Percentiles rank a stretch among this genome's conserved stretches.
Evolutionary conservation across 2,888 invertebrate genomes (phyloP).

Genomic region (Thecocarcelia acutangulata): DNA sequence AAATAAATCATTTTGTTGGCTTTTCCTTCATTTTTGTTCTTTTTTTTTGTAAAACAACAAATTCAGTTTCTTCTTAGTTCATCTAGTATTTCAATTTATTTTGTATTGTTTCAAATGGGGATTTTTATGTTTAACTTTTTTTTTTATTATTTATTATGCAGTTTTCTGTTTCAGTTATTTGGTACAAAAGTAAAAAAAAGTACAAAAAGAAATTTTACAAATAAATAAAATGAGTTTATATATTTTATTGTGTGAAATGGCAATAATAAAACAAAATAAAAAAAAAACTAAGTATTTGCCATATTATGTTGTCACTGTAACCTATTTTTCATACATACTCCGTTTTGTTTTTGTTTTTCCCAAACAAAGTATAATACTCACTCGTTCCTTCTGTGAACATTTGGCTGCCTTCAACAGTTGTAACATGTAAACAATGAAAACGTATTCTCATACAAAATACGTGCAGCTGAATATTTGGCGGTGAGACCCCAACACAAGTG

Average conservation of each 20-base stretch:
- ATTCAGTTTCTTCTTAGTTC: conserved; percentile 33
- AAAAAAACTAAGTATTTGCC: conserved; percentile 27
- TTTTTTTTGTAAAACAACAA: conserved; percentile 3
- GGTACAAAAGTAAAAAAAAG: conserved; percentile 5
- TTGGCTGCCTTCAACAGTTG: conserved; percentile 41
- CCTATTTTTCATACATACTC: conserved; percentile 45
- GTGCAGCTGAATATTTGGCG: not conserved
- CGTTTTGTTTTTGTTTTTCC: not conserved
- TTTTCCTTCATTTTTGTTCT: not conserved
- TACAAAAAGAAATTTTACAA: not conserved
- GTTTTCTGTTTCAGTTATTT: conserved; percentile 18
- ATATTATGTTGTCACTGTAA: conserved; percentile 66
- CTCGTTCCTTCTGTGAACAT: conserved; percentile 14
- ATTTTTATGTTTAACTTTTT: conserved; percentile 26
- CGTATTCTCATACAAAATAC: not conserved
- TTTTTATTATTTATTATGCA: not conserved
- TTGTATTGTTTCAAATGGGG: conserved; percentile 49
- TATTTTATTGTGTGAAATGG: conserved; percentile 13
- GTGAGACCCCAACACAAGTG: not conserved
- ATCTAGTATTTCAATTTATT: conserved; percentile 47
- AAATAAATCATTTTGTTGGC: conserved; percentile 10
- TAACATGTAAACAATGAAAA: conserved; percentile 39
- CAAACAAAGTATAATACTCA: not conserved
- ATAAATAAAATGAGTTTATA: conserved; percentile 28
- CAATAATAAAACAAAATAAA: conserved; percentile 15